A percentile compares a stretch with the other conserved stretches of the same genome.
Evolutionary conservation across 1,140 invertebrate genomes (phyloP).

Genomic region (Trinorchestia longiramus): DNA sequence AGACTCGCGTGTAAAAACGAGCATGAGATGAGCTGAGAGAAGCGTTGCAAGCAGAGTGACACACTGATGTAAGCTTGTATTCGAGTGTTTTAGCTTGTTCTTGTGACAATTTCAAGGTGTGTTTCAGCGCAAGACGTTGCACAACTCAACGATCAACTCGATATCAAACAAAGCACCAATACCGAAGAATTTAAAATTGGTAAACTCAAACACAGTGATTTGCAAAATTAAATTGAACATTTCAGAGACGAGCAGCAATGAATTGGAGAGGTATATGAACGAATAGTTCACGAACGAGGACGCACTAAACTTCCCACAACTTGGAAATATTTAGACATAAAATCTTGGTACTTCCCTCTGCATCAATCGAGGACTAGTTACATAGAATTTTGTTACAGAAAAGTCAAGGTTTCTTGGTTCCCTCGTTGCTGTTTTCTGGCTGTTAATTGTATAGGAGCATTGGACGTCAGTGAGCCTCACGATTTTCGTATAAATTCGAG

Average conservation of each 20-base stretch:
- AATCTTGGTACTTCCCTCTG: not conserved
- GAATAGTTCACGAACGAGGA: no score
- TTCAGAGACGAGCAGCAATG: not conserved
- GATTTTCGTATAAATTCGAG: not conserved
- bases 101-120: not conserved
- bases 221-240: not conserved
- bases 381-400: not conserved
- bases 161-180: not conserved
- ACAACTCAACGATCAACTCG: not conserved
- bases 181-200: not conserved
- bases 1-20: not conserved
- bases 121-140: not conserved
- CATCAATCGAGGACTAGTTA: not conserved
- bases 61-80: not conserved
- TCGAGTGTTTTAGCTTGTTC: not conserved
- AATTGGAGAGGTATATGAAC: not conserved
- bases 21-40: not conserved
- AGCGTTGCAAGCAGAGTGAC: not conserved
- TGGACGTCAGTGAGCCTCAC: not conserved
- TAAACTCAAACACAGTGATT: not conserved
- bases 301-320: no score
- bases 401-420: not conserved
- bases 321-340: not conserved
- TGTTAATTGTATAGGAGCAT: not conserved
- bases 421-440: not conserved